Evolutionary conservation across 2,113 vertebrate genomes (phyloP).

Genomic region (Phrynosoma blainvillii): DNA sequence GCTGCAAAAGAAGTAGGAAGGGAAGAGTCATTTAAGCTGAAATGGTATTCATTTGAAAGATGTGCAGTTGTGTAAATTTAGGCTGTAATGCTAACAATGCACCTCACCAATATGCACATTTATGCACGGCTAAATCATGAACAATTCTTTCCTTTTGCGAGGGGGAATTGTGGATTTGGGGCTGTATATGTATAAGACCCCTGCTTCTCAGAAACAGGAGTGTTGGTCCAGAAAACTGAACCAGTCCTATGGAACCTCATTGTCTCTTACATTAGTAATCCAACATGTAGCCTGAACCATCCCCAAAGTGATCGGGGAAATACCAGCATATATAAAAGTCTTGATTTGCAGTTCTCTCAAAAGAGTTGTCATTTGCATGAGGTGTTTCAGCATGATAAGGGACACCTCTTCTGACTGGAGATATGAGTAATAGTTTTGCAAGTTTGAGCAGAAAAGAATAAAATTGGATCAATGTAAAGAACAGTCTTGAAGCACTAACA

Average conservation of each 20-base stretch:
- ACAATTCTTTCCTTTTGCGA: background rate
- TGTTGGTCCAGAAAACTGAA: background rate
- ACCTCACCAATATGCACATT: too few relatives aligned
- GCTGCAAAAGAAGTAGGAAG: background rate
- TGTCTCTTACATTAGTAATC: background rate
- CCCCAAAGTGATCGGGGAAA: constrained; percentile 19
- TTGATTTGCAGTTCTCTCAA: background rate
- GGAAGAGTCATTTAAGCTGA: background rate
- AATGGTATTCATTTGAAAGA: background rate
- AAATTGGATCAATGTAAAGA: background rate
- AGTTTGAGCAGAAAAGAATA: background rate
- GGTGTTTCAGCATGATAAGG: background rate
- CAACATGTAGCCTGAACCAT: background rate
- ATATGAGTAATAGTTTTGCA: constrained; percentile 19
- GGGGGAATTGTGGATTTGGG: background rate
- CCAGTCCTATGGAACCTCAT: background rate
- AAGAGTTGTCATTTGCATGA: constrained; percentile 24
- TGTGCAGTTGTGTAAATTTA: too few relatives aligned
- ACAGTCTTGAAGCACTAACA: background rate
- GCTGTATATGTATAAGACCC: background rate
- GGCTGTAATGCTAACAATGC: too few relatives aligned
- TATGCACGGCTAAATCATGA: too few relatives aligned
- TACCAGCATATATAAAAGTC: constrained; percentile 14
- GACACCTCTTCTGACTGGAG: background rate
- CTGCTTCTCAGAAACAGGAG: background rate